A percentile compares a stretch with the other conserved stretches of the same genome.
Conservation (phyloP, 92 coral and sea anemone genomes). For the Porites evermanni region DNA sequence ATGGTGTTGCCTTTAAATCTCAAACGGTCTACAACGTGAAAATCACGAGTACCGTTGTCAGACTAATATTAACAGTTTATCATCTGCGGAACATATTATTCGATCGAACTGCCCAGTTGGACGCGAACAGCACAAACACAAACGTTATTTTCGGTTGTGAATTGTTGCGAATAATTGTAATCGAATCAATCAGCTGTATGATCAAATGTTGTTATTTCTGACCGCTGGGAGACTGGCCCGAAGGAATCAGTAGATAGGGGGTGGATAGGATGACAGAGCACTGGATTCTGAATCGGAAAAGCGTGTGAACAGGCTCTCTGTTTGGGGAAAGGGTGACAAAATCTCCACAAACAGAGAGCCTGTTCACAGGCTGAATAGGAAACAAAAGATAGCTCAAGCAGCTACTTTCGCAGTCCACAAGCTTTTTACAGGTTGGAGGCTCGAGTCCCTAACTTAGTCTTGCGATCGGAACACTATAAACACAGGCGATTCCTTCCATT, state of each 20-base stretch:
- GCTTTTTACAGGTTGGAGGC: too few relatives aligned
- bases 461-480: too few relatives aligned
- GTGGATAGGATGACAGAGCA: background rate
- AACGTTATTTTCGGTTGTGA: slow-evolving; percentile 20
- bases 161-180: background rate
- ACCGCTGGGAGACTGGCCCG: slow-evolving; percentile 26
- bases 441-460: too few relatives aligned
- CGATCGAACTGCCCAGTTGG: background rate
- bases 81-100: background rate
- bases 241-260: background rate
- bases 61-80: background rate
- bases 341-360: too few relatives aligned
- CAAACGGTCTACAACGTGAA: background rate
- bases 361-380: too few relatives aligned
- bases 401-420: too few relatives aligned
- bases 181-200: slow-evolving; percentile 40
- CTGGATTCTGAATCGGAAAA: background rate
- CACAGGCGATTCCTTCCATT: too few relatives aligned
- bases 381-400: too few relatives aligned
- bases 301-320: background rate
- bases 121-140: background rate
- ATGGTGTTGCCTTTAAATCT: background rate
- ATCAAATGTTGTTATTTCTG: slow-evolving; percentile 6
- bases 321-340: too few relatives aligned
- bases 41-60: background rate